Conservation (phyloP, 2,113 vertebrate genomes). For the Lichenostomus cassidix region DNA sequence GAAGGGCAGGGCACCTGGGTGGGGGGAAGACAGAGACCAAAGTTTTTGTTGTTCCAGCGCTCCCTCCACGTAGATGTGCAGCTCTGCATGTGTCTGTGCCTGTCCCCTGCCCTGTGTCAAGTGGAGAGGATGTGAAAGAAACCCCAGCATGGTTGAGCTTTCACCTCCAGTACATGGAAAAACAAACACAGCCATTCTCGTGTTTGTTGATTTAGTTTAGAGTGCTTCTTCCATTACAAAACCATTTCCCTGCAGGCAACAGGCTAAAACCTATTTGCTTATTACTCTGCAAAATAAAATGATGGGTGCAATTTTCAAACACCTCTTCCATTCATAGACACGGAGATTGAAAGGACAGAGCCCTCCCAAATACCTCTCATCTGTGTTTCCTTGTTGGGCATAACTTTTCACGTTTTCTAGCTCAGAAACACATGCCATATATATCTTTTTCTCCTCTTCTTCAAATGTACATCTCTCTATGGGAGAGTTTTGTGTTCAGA, state of each 20-base stretch:
- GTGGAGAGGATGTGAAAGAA: slow-evolving; percentile 47
- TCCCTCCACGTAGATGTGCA: background rate
- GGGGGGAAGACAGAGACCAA: background rate
- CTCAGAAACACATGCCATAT: background rate
- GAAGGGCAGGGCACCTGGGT: fast-evolving
- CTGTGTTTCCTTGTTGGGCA: background rate
- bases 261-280: slow-evolving; percentile 54
- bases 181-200: slow-evolving; percentile 55
- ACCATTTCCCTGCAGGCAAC: slow-evolving; percentile 58
- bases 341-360: background rate
- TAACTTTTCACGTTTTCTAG: background rate
- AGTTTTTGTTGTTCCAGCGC: background rate
- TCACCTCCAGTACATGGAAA: slow-evolving; percentile 58
- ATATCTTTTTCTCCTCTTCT: background rate
- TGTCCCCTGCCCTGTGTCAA: slow-evolving; percentile 13
- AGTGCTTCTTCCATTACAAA: slow-evolving; percentile 68
- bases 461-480: background rate
- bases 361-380: background rate
- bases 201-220: slow-evolving; percentile 60
- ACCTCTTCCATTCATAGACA: slow-evolving; percentile 27
- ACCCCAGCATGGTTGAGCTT: slow-evolving; percentile 1
- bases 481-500: background rate
- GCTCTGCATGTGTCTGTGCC: background rate
- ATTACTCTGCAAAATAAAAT: slow-evolving; percentile 58
- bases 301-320: slow-evolving; percentile 11